These are phyloP conservation scores for Megaustenia siamemsis DNA, from an alignment of 2,888 invertebrate species.

Conservation along the genomic window DNA sequence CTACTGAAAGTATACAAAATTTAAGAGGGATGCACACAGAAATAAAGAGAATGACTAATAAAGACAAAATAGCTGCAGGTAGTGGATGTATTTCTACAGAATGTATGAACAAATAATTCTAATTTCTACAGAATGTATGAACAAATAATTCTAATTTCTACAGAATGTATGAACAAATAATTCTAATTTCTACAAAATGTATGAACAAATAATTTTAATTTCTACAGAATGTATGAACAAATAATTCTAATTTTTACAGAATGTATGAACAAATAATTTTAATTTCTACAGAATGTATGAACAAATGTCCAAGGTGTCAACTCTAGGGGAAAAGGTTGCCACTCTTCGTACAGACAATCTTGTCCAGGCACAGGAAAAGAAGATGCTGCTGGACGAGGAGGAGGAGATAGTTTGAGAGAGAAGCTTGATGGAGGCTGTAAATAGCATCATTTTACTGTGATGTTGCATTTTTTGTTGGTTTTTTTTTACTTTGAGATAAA, in stretches of 20 bases:
- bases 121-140: neutral
- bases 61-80: too few species aligned
- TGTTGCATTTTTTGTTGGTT: too few species aligned
- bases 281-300: conserved; percentile 37
- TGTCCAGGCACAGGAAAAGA: conserved; percentile 7
- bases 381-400: conserved; percentile 29
- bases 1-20: too few species aligned
- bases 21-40: too few species aligned
- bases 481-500: too few species aligned
- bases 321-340: conserved; percentile 1
- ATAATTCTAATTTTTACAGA: too few species aligned
- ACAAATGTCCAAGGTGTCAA: neutral
- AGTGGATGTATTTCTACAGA: neutral
- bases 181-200: too few species aligned
- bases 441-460: too few species aligned
- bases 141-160: neutral
- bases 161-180: neutral
- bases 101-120: neutral
- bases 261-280: neutral
- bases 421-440: too few species aligned
- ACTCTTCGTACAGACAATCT: conserved; percentile 23
- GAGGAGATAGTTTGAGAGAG: conserved; percentile 27
- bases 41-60: too few species aligned
- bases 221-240: neutral
- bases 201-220: neutral